Evolutionary conservation across 2,113 vertebrate species (phyloP).

Genomic region (Eretmochelys imbricata): DNA sequence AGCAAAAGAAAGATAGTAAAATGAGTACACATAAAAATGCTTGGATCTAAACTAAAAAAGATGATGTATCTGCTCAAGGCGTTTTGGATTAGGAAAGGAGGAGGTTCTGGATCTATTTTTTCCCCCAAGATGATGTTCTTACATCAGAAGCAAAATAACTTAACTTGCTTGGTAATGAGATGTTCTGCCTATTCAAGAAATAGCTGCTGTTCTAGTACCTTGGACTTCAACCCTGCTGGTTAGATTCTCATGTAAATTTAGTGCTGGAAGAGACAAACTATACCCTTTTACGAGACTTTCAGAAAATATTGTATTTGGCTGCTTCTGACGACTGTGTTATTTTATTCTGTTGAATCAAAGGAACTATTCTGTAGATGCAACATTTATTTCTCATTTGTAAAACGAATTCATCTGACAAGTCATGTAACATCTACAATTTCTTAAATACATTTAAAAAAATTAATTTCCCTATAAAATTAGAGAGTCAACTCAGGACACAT

Average conservation of each 20-base stretch:
- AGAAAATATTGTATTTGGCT: neutral
- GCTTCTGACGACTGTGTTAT: neutral
- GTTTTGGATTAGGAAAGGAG: neutral
- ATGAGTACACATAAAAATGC: constrained; percentile 23
- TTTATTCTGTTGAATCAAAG: constrained; percentile 11
- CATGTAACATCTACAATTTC: neutral
- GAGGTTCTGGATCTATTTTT: neutral
- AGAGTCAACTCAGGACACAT: neutral
- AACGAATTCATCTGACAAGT: neutral
- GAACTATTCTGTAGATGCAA: neutral
- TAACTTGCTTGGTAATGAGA: neutral
- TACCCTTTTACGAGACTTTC: neutral
- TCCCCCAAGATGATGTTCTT: neutral
- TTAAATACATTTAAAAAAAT: neutral
- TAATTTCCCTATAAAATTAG: neutral
- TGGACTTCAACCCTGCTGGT: neutral
- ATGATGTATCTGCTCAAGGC: neutral
- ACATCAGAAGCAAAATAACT: neutral
- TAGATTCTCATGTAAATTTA: neutral
- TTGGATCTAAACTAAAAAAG: neutral
- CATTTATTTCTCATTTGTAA: neutral
- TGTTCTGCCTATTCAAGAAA: neutral
- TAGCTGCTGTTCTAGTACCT: neutral
- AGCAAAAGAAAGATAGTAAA: constrained; percentile 41
- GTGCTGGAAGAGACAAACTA: neutral